Base-by-base conservation (phyloP, 2,113 vertebrate species). In the Melierax canorus region DNA sequence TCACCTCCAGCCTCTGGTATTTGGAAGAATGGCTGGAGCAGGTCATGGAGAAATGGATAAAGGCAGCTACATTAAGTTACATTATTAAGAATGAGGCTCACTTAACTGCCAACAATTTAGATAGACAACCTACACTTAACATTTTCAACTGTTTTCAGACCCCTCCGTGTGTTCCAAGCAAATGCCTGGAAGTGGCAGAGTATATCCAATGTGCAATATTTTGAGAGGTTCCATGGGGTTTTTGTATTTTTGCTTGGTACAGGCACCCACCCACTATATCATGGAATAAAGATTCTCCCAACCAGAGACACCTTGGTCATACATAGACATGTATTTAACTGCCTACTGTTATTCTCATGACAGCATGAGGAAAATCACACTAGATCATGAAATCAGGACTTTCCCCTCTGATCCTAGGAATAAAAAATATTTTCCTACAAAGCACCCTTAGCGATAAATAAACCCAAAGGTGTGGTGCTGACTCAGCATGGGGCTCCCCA, bases 391-490 rank as follows among this genome's bases (percentile, higher is more conserved):
- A 88, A 83, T 20, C 58, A 50, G 27, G 68, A 53, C 23, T 68
- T 59, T 69, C 55, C n/a, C 36, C 45, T 86, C 83, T 73, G 24
- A 83, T 81, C 39, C 50, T 29, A n/a, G 72, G 51, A 94, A 89
- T 69, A 79, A 79, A 53, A 76, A 90, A 48, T 2, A 4, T 56
- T 85, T 93, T 92, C 90, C 93, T 69, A n/a, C 79, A 66, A 87
- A 92, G 74, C 60, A 94, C 43, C 74, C 66, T 73, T 22, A 58
- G 75, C 45, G 68, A 59, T 36, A 74, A 79, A 78, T 9, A 81
- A 68, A 71, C 13, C 30, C 18, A 59, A 7, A 0, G 6, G 30
- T 3, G 24, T 1, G 11, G 55, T 20, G 74, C 56, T 73, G 64
- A 58, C 81, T 88, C 46, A 58, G 88, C 69, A 87, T 10, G 0